These are phyloP conservation scores for Calliphora vomitoria DNA, from an alignment of 2,888 invertebrate genomes.

Conservation along the genomic window DNA sequence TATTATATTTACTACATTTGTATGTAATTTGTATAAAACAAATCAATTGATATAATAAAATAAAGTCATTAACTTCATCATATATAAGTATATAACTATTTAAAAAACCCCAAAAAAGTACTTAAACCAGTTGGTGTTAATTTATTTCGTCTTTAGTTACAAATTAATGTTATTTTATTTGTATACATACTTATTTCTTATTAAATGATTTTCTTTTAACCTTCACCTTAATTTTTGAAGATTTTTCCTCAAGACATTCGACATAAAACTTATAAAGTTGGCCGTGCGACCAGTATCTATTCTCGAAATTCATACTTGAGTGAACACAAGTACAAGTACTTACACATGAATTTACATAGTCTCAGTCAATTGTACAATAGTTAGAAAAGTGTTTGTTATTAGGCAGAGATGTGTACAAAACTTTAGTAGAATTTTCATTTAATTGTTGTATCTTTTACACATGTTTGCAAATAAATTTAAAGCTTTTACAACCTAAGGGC, in stretches of 20 bases:
- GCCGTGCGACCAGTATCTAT: slow-evolving; percentile 43
- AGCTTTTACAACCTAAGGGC: slow-evolving; percentile 45
- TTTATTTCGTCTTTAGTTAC: slow-evolving; percentile 1
- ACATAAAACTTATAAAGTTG: slow-evolving; percentile 35
- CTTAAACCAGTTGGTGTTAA: neutral
- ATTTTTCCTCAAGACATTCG: slow-evolving; percentile 62
- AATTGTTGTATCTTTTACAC: neutral
- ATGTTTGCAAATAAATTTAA: slow-evolving; percentile 37
- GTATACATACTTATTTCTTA: neutral
- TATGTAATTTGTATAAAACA: neutral
- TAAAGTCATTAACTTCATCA: neutral
- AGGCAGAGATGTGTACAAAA: neutral
- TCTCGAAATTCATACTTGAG: slow-evolving; percentile 64
- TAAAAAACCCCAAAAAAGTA: neutral
- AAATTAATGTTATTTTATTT: neutral
- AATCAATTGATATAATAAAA: slow-evolving; percentile 11
- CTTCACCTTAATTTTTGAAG: slow-evolving; percentile 68
- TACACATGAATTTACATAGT: slow-evolving; percentile 2
- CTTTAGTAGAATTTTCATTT: slow-evolving; percentile 21
- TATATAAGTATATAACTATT: no score
- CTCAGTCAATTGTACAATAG: neutral
- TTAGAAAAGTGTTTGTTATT: neutral
- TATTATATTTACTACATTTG: neutral
- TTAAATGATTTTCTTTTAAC: slow-evolving; percentile 44
- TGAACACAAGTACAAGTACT: slow-evolving; percentile 47